Evolutionary conservation across 2,113 vertebrate species (phyloP).

Genomic region (Galbula dea): DNA sequence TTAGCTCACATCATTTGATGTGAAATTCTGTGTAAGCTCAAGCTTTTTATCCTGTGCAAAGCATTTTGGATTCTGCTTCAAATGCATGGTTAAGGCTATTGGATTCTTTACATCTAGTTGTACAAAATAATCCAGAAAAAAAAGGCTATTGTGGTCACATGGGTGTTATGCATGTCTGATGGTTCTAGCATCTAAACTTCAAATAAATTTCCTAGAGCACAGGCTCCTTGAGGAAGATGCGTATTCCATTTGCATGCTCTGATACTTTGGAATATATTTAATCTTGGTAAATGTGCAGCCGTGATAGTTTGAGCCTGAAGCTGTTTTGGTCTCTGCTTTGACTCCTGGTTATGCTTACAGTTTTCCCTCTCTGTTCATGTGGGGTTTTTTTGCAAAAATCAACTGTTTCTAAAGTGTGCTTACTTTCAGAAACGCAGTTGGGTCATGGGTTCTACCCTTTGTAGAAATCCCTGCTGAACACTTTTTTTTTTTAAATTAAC

Average conservation of each 20-base stretch:
- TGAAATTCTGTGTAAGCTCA: not conserved
- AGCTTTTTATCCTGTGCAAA: not conserved
- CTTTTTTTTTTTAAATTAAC: not conserved
- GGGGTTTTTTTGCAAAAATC: not conserved
- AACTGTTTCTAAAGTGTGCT: not conserved
- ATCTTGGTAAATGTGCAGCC: not conserved
- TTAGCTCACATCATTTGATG: not conserved
- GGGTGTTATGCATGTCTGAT: not conserved
- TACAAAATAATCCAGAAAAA: not conserved
- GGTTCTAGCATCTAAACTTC: not conserved
- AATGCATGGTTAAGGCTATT: not conserved
- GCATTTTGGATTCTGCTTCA: not conserved
- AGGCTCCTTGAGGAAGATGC: not conserved
- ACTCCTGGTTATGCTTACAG: not conserved
- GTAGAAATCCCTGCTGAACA: not conserved
- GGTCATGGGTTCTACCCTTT: not conserved
- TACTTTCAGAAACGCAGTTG: not conserved
- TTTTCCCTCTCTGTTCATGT: not conserved
- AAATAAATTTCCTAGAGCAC: not conserved
- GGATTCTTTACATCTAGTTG: not conserved
- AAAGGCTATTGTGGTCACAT: not conserved
- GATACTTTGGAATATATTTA: not conserved
- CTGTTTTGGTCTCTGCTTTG: not conserved
- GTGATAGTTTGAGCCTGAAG: not conserved
- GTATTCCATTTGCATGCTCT: not conserved